phyloP scores from a whole-genome alignment of 1,140 invertebrate species.

The Dermatophagoides farinae region DNA sequence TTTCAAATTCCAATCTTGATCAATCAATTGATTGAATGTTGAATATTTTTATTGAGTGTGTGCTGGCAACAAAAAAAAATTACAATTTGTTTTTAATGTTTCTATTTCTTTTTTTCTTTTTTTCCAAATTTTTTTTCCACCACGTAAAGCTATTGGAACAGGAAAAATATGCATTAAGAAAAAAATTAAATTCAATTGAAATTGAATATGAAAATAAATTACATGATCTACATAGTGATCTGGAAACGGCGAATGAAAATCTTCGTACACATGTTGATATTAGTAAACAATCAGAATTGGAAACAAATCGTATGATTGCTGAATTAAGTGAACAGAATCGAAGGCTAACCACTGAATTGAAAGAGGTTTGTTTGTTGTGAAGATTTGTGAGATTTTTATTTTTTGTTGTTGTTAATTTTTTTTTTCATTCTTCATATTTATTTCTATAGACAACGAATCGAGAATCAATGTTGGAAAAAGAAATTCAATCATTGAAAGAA shows the following conservation, averaged over 20 bases:
- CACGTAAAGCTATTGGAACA: conserved; percentile 67
- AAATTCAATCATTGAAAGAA: conserved; percentile 57
- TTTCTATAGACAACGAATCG: conserved; percentile 37
- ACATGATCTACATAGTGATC: conserved; percentile 63
- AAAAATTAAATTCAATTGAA: conserved; percentile 58
- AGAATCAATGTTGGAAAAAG: conserved; percentile 53
- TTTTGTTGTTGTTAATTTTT: not conserved
- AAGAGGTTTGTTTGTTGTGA: conserved; percentile 44
- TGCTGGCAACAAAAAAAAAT: no score
- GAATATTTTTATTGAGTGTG: no score
- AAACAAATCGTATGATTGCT: conserved; percentile 52
- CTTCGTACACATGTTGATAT: conserved; percentile 38
- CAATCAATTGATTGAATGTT: no score
- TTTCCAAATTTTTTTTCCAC: not conserved
- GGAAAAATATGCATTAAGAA: conserved; percentile 62
- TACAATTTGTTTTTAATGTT: no score
- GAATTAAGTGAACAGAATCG: conserved; percentile 78
- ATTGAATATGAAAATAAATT: conserved; percentile 72
- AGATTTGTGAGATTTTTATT: not conserved
- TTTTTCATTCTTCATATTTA: not conserved
- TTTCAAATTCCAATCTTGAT: no score
- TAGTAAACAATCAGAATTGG: conserved; percentile 46
- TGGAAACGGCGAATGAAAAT: conserved; percentile 42
- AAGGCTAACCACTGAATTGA: conserved; percentile 60
- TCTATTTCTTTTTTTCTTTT: not conserved